Conservation (phyloP, 1,140 invertebrate species). For the Eulimnadia texana region DNA sequence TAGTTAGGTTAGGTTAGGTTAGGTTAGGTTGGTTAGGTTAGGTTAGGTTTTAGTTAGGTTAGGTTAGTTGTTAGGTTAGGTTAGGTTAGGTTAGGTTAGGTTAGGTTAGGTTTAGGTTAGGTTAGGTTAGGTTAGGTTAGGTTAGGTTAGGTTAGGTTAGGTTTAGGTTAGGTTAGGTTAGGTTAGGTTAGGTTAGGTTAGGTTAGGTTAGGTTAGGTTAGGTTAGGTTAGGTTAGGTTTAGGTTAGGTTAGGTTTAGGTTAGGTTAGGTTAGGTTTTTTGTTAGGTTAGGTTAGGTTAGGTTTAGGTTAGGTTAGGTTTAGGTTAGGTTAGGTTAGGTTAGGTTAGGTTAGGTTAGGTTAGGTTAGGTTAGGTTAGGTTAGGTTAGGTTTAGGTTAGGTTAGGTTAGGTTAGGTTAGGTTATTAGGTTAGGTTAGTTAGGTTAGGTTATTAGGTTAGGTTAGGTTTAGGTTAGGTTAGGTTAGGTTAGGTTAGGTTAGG, state of each 20-base stretch:
- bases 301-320: constrained; percentile 24
- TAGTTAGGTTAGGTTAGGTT: constrained; percentile 19
- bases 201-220: constrained; percentile 19
- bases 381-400: constrained; percentile 25
- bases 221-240: constrained; percentile 17
- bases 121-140: constrained; percentile 24
- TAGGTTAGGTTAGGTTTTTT: constrained; percentile 20
- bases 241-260: constrained; percentile 18
- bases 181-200: constrained; percentile 21
- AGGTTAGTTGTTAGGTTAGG: constrained; percentile 19
- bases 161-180: constrained; percentile 26
- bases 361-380: constrained; percentile 24
- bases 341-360: constrained; percentile 24
- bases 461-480: constrained; percentile 22
- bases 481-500: constrained; percentile 18
- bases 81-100: background rate
- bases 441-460: constrained; percentile 22
- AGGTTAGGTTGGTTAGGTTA: constrained; percentile 22
- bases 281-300: constrained; percentile 20
- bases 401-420: constrained; percentile 23
- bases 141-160: constrained; percentile 25
- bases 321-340: constrained; percentile 25
- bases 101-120: constrained; percentile 22
- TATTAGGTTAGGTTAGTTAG: constrained; percentile 19
- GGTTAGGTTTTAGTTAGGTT: constrained; percentile 23